Base-by-base conservation (phyloP, 2,888 invertebrate genomes). In the Nephrocerus scutellatus region DNA sequence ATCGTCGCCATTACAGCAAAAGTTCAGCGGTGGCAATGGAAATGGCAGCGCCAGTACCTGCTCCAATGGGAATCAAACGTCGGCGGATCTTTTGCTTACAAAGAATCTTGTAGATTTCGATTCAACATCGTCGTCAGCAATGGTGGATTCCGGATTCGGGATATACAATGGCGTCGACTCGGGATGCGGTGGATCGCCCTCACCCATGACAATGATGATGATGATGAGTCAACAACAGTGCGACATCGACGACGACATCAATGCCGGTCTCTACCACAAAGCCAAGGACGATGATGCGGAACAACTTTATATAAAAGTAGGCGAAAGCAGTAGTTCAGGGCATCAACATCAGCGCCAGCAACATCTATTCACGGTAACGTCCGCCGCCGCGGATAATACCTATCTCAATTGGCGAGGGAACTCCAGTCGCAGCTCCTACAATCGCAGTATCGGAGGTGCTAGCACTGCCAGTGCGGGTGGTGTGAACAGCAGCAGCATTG, bases 241-340 rank as follows among this genome's bases (percentile, higher is more conserved):
- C n/a, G 62, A 60, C 22, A 50, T 49, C 28, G 49, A 48, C 7
- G 25, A 37, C 10, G 47, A 34, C 12, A 59, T 56, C 7, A 60
- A 60, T 9, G 60, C 59, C 36, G 58, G 56, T 0, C 37, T 62
- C 7, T 62, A 62, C 34, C 63, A 63, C 30, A 60, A 59, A 7
- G 62, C 63, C 24, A 60, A 59, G 29, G 59, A 60, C 5, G 64
- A 63, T 41, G 65, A 66, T 20, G 59, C 63, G 57, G 63, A 68
- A 47, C 62, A 68, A 37, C 51, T 68, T 35, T 68, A 68, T 46
- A 62, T 68, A 24, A 68, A 68, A 51, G 61, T 68, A 28, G 66
- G 68, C 28, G 68, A 68, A 8, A 28, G 16, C 16, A 14, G 14
- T 13, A 14, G n/a, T 26, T 9, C n/a, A 6, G 14, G 47, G 25